These are phyloP conservation scores for Rhogogaster chlorosoma DNA, from an alignment of 2,888 invertebrate genomes.

Conservation along the genomic window DNA sequence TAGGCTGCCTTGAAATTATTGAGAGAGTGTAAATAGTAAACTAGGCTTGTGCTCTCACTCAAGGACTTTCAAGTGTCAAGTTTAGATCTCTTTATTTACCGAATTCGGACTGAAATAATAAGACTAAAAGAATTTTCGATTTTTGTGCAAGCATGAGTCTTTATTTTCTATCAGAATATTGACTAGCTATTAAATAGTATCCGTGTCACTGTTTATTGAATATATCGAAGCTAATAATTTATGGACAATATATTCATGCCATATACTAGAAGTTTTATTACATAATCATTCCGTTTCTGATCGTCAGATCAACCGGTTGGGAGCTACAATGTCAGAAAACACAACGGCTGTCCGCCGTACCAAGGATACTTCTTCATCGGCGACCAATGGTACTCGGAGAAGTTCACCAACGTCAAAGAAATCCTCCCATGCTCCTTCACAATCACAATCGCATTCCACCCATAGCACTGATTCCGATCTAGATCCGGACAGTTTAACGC, in stretches of 20 bases:
- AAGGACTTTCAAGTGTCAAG: not conserved
- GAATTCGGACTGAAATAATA: not conserved
- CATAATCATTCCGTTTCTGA: conserved; percentile 50
- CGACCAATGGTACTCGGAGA: conserved; percentile 66
- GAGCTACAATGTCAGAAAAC: conserved; percentile 70
- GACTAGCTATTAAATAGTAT: not conserved
- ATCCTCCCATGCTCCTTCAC: conserved; percentile 42
- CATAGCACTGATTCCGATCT: conserved; percentile 59
- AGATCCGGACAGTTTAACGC: conserved; percentile 72
- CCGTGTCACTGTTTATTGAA: not conserved
- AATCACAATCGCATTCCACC: conserved; percentile 31
- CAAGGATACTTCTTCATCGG: conserved; percentile 66
- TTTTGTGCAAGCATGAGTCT: conserved; percentile 20
- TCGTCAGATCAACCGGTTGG: conserved; percentile 70
- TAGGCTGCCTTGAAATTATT: not conserved
- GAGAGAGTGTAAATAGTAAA: conserved; percentile 2
- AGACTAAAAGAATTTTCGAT: not conserved
- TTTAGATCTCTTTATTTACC: not conserved
- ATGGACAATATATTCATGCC: not conserved
- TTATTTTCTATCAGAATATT: not conserved
- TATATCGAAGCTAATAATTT: not conserved
- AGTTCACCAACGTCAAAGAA: conserved; percentile 40
- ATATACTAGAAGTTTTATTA: not conserved
- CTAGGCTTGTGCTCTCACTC: not conserved
- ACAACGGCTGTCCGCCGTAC: conserved; percentile 69